Conservation (phyloP, 2,797 vertebrate genomes). For the Buphagus erythrorhynchus region DNA sequence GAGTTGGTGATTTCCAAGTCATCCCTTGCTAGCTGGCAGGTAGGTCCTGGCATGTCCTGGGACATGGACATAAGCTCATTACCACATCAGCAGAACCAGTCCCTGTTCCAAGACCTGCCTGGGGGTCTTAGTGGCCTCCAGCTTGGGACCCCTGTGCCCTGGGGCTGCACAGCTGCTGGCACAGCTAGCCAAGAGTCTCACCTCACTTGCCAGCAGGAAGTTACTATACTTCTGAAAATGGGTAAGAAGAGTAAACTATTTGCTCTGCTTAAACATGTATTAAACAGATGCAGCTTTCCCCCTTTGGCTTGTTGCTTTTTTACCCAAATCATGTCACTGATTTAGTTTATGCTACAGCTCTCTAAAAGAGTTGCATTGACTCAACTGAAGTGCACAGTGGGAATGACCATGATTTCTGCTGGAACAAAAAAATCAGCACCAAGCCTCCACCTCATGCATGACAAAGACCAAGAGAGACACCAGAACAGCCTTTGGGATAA, state of each 20-base stretch:
- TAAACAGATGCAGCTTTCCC: background rate
- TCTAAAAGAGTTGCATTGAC: background rate
- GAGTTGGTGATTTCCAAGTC: background rate
- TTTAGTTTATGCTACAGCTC: background rate
- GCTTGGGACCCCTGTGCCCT: background rate
- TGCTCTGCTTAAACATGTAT: background rate
- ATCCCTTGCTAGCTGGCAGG: background rate
- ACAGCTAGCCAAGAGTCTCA: rapidly evolving
- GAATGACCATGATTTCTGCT: background rate
- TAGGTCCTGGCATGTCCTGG: background rate
- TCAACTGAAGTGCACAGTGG: background rate
- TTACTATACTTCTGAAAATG: background rate
- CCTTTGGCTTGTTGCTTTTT: background rate
- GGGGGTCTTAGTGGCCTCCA: background rate
- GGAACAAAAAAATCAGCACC: background rate
- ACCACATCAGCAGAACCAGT: background rate
- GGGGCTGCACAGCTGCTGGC: background rate
- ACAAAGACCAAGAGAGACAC: background rate
- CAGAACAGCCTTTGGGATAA: background rate
- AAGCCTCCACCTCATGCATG: background rate
- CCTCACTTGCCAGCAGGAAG: background rate
- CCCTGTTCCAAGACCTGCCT: background rate
- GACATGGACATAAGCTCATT: background rate
- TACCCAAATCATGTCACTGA: background rate
- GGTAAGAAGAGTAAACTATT: background rate